These are phyloP conservation scores for Motacilla tschutschensis DNA, from an alignment of 2,113 vertebrate genomes.

Conservation along the genomic window DNA sequence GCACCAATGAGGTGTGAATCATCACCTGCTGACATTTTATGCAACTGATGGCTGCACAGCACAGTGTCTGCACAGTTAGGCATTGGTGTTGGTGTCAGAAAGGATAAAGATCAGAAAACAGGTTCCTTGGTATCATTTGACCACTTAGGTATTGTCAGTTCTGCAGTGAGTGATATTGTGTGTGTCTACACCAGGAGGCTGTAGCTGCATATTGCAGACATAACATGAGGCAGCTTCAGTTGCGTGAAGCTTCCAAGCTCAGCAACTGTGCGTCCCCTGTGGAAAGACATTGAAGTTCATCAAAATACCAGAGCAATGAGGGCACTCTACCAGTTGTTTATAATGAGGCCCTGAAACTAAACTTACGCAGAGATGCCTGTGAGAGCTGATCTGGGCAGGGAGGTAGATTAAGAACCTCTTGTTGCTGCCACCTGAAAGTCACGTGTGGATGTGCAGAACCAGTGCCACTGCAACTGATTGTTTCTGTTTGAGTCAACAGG, in stretches of 20 bases:
- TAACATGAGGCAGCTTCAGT: neutral
- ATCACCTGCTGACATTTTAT: conserved; percentile 29
- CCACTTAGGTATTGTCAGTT: neutral
- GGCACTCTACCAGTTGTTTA: fast-evolving
- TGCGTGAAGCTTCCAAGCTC: neutral
- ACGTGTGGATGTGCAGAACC: neutral
- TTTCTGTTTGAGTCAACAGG: neutral
- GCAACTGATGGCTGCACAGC: neutral
- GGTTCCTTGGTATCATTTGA: neutral
- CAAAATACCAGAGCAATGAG: neutral
- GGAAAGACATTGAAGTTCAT: neutral
- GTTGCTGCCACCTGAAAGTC: neutral
- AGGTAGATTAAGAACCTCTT: neutral
- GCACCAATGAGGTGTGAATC: neutral
- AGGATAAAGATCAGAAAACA: neutral
- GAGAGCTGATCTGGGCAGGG: neutral
- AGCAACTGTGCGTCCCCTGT: neutral
- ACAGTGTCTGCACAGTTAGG: neutral
- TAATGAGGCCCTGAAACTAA: neutral
- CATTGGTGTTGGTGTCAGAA: neutral
- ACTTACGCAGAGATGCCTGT: neutral
- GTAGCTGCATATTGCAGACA: neutral
- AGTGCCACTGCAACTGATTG: neutral
- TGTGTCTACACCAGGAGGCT: neutral
- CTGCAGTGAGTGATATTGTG: neutral